Percentiles rank a stretch among this genome's conserved stretches.
Conservation (phyloP, 2,888 invertebrate species). For the Myopa testacea region DNA sequence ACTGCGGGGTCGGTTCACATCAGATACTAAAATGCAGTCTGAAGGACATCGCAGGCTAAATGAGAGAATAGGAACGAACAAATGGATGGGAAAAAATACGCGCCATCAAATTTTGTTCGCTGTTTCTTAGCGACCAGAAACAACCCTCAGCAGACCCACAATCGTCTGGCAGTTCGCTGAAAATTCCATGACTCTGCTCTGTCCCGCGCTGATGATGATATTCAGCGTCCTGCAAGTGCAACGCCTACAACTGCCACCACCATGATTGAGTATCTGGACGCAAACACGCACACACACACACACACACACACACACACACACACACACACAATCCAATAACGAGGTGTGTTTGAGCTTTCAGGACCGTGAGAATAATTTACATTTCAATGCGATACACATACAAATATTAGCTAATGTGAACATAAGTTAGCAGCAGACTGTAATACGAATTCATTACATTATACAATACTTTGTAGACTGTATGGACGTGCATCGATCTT, state of each 20-base stretch:
- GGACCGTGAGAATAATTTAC: conserved; percentile 29
- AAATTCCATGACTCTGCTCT: background rate
- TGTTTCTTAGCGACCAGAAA: background rate
- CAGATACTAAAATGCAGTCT: background rate
- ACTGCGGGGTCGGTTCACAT: background rate
- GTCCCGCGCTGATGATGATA: conserved; percentile 7
- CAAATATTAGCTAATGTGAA: no score
- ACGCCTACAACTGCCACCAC: conserved; percentile 12
- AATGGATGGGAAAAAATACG: no score
- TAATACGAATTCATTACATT: no score
- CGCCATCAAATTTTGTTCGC: no score
- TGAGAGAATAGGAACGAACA: conserved; percentile 23
- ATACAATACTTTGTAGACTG: no score
- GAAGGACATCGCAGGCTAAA: conserved; percentile 27
- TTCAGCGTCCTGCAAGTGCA: conserved; percentile 7
- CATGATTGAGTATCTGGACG: background rate
- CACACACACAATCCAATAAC: background rate
- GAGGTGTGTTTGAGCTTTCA: conserved; percentile 22
- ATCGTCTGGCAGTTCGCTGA: background rate
- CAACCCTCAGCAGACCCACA: conserved; percentile 15
- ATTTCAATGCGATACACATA: background rate
- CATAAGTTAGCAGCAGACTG: no score
- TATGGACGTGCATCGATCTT: no score
- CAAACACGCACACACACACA: background rate
- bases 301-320: background rate